Conservation (phyloP, 2,113 vertebrate species). For the Dipodomys stephensi region DNA sequence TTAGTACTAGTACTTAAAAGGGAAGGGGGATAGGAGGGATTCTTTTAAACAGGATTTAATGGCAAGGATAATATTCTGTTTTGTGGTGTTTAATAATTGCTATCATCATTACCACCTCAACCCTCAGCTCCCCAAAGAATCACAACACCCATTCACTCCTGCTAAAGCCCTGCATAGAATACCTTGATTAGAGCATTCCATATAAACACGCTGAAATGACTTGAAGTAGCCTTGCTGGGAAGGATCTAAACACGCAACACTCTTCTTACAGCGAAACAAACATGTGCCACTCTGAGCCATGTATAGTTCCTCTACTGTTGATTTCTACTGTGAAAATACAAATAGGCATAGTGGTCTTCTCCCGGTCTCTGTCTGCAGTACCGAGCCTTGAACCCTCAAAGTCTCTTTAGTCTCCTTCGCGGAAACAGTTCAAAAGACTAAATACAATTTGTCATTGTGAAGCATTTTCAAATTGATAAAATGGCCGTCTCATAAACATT, state of each 20-base stretch:
- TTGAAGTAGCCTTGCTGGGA: background rate
- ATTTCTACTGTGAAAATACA: background rate
- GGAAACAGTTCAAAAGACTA: background rate
- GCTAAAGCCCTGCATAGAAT: background rate
- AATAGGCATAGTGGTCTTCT: background rate
- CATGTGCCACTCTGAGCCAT: background rate
- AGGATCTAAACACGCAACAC: background rate
- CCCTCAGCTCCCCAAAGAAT: background rate
- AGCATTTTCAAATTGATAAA: background rate
- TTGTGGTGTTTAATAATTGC: background rate
- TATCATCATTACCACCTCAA: background rate
- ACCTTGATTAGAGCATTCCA: background rate
- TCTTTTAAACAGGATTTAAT: background rate
- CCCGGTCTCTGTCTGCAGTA: no score
- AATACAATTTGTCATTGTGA: background rate
- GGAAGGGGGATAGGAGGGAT: no score
- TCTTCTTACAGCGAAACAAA: background rate
- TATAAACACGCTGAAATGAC: background rate
- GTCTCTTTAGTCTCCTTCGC: background rate
- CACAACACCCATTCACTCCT: background rate
- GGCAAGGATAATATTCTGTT: background rate
- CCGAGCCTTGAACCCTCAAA: no score
- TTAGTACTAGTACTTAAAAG: no score
- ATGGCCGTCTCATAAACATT: background rate
- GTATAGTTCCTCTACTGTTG: background rate